phyloP scores from a whole-genome alignment of 2,797 vertebrate species.

The Oryzias sinensis region DNA sequence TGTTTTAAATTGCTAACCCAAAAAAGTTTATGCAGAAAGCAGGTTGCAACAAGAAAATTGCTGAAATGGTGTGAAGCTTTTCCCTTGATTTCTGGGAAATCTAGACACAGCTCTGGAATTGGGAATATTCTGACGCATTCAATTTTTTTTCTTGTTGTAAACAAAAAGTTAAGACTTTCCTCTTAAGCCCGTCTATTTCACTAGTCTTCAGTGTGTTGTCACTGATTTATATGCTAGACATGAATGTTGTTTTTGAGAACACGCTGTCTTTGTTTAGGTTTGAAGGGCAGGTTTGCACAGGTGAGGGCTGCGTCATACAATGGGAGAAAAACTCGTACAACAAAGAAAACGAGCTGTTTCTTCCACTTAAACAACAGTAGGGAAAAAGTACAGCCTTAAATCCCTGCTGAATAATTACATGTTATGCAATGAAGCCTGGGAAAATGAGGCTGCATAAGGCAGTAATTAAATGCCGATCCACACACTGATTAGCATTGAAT shows the following conservation, averaged over 20 bases:
- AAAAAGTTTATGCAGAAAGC: no score
- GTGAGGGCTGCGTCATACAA: conserved; percentile 9
- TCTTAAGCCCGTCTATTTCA: not conserved
- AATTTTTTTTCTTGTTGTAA: not conserved
- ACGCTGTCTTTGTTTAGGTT: conserved; percentile 6
- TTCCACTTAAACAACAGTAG: conserved; percentile 16
- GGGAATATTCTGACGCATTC: no score
- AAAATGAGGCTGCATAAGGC: conserved; percentile 2
- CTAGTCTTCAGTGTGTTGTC: not conserved
- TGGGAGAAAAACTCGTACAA: conserved; percentile 13
- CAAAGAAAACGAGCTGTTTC: conserved; percentile 6
- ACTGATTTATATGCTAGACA: conserved; percentile 1
- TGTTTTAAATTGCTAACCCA: no score
- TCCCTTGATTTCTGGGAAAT: no score
- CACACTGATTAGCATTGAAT: conserved; percentile 4
- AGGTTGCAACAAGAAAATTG: no score
- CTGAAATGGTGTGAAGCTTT: no score
- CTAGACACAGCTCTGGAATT: no score
- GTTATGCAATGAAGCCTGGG: conserved; percentile 27
- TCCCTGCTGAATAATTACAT: conserved; percentile 9
- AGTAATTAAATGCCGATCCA: conserved; percentile 21
- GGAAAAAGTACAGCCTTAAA: conserved; percentile 4
- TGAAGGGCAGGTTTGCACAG: conserved; percentile 48
- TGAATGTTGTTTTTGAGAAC: conserved; percentile 13
- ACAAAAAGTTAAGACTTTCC: conserved; percentile 11